Percentiles rank a stretch among this genome's conserved stretches.
Conservation (phyloP, 2,113 vertebrate genomes). For the Galeopterus variegatus region DNA sequence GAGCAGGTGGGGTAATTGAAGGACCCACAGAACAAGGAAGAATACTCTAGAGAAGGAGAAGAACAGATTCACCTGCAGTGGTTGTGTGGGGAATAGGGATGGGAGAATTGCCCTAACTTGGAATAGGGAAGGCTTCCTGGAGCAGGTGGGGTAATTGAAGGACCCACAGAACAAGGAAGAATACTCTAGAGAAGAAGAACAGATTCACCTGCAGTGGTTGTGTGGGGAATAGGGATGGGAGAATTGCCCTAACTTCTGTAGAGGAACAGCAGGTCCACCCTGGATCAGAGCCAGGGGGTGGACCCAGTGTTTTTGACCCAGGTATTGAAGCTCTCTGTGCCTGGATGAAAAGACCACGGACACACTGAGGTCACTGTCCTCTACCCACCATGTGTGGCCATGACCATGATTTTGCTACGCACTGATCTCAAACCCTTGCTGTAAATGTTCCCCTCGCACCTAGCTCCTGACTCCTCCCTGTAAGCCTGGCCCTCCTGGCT, state of each 20-base stretch:
- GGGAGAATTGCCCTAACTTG: neutral
- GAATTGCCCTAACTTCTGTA: neutral
- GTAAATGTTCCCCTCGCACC: neutral
- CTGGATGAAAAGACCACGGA: neutral
- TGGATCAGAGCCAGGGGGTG: neutral
- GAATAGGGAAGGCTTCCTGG: neutral
- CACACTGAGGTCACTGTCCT: neutral
- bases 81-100: neutral
- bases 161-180: neutral
- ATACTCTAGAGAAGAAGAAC: neutral
- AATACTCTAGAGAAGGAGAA: neutral
- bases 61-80: neutral
- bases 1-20: neutral
- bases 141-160: neutral
- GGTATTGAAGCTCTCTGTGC: neutral
- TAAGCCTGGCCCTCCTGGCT: neutral
- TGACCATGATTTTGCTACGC: neutral
- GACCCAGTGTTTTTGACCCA: neutral
- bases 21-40: neutral
- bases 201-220: neutral
- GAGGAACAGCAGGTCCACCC: neutral
- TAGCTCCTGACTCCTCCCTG: neutral
- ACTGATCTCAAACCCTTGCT: neutral
- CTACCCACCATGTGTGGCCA: neutral
- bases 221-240: neutral